Evolutionary conservation across 2,797 vertebrate genomes (phyloP), one percentile per base, ranked within the genome.

Genomic region (Ispidina picta): DNA sequence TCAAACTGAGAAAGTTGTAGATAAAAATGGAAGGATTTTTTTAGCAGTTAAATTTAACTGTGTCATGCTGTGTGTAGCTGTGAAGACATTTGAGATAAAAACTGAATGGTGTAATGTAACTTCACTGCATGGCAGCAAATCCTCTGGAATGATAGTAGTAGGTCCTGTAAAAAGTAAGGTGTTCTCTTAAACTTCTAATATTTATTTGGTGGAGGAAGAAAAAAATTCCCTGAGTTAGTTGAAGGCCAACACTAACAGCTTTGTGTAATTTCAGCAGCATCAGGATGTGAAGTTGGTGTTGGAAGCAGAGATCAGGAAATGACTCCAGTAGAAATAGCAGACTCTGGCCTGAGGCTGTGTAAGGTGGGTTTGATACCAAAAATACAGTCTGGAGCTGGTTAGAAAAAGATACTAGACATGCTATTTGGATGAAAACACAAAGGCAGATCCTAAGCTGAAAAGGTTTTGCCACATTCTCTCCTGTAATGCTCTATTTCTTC

Each of bases 371-470:
- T 44, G 44, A 15, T 17, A 23, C 2, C 46, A 39, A n/a, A 46
- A 43, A 9, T 12, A 28, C 17, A 4, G 17, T 1, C 8, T 48
- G 31, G 48, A 56, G 49, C 15, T 55, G 52, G 3, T 56, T 20
- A 26, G n/a, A 16, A n/a, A 25, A 51, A 39, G 37, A 22, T 3
- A 15, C 6, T 2, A 8, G 35, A 28, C 10, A 2, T 33, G 55
- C 58, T 46, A 10, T 11, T 41, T 17, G 58, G 56, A 1, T 35
- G 25, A 26, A 54, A 54, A 74, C 1, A 0, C 0, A 5, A 62
- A n/a, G 56, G 10, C 18, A 28, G 17, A 8, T 39, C 35, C 33
- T 10, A 4, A 21, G 22, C 16, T 35, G 26, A 15, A 48, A 52
- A 16, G n/a, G 25, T 4, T 18, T 26, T 63, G 8, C 12, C 19